Base-by-base conservation (phyloP, 2,113 vertebrate species). In the Choloepus hoffmanni region DNA sequence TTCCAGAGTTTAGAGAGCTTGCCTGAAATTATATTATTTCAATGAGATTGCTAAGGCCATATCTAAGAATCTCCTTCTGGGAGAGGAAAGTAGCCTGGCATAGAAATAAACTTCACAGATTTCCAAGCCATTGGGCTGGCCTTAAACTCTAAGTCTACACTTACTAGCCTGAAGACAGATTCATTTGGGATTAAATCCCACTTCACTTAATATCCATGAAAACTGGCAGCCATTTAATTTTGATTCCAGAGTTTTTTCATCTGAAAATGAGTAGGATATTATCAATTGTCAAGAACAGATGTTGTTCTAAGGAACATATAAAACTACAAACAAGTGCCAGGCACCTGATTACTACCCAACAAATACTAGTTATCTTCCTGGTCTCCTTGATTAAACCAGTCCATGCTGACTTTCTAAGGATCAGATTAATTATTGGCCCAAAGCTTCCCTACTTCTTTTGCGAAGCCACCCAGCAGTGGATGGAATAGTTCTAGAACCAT, bases 381-480 rank as follows among this genome's bases (percentile, higher is more conserved):
- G 12, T 70, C 11, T 24, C 28, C 28, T 72, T 77, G 55, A 70
- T 60, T 50, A 43, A 65, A 48, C 18, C 2, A 24, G 3, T 72
- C 4, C 15, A 88, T 28, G 50, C 3, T 50, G 21, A 24, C 12
- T 90, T 48, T 73, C 23, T 36, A 48, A 14, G 13, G 15, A 7
- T 65, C 5, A 14, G 1, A 50, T 26, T 78, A 45, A 82, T 78
- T 60, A 62, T 5, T 50, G 40, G 13, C 82, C 43, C 6, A n/a
- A 48, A 40, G 28, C 45, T 23, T 82, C 7, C 3, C 0, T 65
- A 33, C 19, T n/a, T 40, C 23, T 19, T 2, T 30, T 62, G 13
- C 48, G 67, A 45, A 63, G 16, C 12, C 14, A 43, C 1, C 2
- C 1, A 45, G 11, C 1, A 0, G 21, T 30, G 24, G 6, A 15